phyloP scores from a whole-genome alignment of 2,797 vertebrate species.

The Falco berigora region DNA sequence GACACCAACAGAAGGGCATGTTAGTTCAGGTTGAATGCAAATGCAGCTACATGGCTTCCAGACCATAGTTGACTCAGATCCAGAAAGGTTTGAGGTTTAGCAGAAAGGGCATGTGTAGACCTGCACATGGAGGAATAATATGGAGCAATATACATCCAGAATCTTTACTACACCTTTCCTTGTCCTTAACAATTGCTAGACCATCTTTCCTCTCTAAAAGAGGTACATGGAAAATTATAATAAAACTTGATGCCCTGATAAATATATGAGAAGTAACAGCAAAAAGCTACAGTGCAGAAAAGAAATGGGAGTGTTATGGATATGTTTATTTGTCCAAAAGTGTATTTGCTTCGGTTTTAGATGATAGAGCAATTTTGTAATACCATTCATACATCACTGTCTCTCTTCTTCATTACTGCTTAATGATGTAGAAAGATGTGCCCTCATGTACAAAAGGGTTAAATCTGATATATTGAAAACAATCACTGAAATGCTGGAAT shows the following conservation, averaged over 20 bases:
- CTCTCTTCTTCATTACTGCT: background rate
- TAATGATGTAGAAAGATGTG: background rate
- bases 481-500: background rate
- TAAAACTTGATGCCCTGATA: background rate
- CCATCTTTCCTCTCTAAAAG: background rate
- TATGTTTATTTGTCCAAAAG: background rate
- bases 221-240: background rate
- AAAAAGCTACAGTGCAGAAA: background rate
- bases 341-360: background rate
- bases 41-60: background rate
- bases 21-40: background rate
- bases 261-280: background rate
- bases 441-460: background rate
- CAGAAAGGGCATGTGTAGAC: background rate
- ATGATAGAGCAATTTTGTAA: background rate
- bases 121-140: background rate
- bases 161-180: background rate
- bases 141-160: background rate
- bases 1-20: background rate
- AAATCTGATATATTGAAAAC: background rate
- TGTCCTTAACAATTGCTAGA: background rate
- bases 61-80: background rate
- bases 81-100: fast-evolving
- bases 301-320: background rate
- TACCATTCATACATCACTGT: background rate